phyloP scores from a whole-genome alignment of 2,797 vertebrate species.

The Pyrocephalus nanus region DNA sequence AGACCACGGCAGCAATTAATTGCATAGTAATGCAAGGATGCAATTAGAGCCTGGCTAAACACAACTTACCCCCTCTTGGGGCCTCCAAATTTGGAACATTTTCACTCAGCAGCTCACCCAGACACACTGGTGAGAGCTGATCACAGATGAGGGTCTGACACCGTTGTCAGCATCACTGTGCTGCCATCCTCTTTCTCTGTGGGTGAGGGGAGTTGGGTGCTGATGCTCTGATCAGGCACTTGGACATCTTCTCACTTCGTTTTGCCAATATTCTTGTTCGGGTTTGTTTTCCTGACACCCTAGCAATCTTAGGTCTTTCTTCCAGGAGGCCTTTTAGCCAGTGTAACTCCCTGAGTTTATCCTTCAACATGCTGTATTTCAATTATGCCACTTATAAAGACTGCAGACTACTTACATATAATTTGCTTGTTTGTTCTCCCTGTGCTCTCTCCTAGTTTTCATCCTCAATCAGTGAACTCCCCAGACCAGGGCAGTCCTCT shows the following conservation, averaged over 20 bases:
- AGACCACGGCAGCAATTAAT: conserved; percentile 57
- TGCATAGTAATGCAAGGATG: conserved; percentile 52
- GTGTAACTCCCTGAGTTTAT: background rate
- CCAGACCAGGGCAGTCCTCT: background rate
- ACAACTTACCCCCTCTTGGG: conserved; percentile 1
- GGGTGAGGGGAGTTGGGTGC: background rate
- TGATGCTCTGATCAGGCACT: background rate
- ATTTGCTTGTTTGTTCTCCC: background rate
- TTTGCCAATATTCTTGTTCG: background rate
- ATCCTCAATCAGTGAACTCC: background rate
- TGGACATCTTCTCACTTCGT: background rate
- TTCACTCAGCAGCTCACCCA: background rate
- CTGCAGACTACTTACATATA: background rate
- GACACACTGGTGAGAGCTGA: background rate
- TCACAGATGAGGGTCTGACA: background rate
- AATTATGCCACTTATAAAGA: background rate
- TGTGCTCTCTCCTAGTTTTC: background rate
- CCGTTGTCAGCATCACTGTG: background rate
- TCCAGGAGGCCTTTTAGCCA: conserved; percentile 5
- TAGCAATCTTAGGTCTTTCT: background rate
- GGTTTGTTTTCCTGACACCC: background rate
- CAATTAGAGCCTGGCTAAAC: conserved; percentile 42
- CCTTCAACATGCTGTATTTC: background rate
- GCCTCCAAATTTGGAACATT: conserved; percentile 23
- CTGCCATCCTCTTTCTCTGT: background rate